Percentiles rank a stretch among this genome's conserved stretches.
phyloP scores from a whole-genome alignment of 2,113 vertebrate genomes.

The Mormoops blainvillei region DNA sequence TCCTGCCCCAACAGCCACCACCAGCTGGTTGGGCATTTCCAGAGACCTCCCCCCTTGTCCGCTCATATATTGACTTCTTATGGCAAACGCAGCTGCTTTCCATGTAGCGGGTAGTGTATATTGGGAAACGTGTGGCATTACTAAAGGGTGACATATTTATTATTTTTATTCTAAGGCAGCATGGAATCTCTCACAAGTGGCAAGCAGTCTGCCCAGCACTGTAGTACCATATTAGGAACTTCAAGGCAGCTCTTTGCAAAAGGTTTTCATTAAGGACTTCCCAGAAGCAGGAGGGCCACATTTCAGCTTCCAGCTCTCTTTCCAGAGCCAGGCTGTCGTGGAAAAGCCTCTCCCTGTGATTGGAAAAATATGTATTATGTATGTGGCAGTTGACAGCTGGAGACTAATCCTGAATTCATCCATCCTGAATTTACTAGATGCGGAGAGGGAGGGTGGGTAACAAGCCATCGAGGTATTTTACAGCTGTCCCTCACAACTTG shows the following conservation, averaged over 20 bases:
- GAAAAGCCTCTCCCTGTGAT: slow-evolving; percentile 29
- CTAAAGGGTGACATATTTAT: slow-evolving; percentile 36
- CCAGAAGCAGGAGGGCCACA: slow-evolving; percentile 20
- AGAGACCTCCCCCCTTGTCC: neutral
- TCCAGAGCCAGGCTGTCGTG: slow-evolving; percentile 21
- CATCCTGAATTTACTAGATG: slow-evolving; percentile 3
- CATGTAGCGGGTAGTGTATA: neutral
- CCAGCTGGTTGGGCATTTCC: neutral
- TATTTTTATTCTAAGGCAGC: slow-evolving; percentile 44
- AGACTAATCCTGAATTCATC: slow-evolving; percentile 39
- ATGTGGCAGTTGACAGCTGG: slow-evolving; percentile 42
- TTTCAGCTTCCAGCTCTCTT: slow-evolving; percentile 20
- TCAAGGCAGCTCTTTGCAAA: slow-evolving; percentile 46
- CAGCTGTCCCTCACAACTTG: neutral
- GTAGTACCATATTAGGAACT: slow-evolving; percentile 11
- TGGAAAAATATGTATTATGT: slow-evolving; percentile 41
- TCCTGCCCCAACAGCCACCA: neutral
- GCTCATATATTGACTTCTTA: slow-evolving; percentile 16
- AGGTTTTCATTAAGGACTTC: slow-evolving; percentile 60
- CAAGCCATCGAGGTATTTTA: neutral
- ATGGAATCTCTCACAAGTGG: slow-evolving; percentile 40
- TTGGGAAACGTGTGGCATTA: slow-evolving; percentile 37
- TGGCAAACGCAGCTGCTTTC: slow-evolving; percentile 33
- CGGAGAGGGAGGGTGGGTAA: neutral
- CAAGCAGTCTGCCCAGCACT: neutral